Conservation (phyloP, 2,797 vertebrate species). For the Darevskia mixta region DNA sequence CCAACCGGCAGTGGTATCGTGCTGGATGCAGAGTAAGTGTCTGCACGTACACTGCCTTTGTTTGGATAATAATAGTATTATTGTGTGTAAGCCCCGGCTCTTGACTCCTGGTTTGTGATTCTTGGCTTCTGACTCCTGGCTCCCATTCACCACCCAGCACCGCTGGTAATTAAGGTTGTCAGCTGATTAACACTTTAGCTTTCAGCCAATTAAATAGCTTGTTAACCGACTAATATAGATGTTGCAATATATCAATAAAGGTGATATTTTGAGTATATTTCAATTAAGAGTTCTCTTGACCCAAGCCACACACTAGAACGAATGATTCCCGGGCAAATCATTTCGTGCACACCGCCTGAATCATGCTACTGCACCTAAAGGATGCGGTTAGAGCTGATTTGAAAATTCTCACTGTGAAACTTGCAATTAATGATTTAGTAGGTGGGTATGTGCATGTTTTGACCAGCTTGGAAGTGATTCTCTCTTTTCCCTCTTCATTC, state of each 20-base stretch:
- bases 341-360: background rate
- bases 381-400: background rate
- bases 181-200: conserved; percentile 19
- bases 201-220: conserved; percentile 34
- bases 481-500: background rate
- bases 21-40: no score
- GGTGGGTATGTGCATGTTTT: background rate
- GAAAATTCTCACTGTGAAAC: background rate
- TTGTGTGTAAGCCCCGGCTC: background rate
- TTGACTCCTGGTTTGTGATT: conserved; percentile 3
- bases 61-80: background rate
- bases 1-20: no score
- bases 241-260: conserved; percentile 7
- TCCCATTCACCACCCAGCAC: conserved; percentile 11
- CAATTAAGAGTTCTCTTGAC: conserved; percentile 11
- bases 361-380: background rate
- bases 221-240: conserved; percentile 26
- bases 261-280: conserved; percentile 17
- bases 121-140: conserved; percentile 15
- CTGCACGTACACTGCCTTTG: background rate
- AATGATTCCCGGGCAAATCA: background rate
- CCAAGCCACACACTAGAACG: background rate
- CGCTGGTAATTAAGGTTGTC: conserved; percentile 34
- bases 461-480: background rate
- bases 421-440: background rate